Conservation (phyloP, 1,140 invertebrate species). For the Ips typographus region DNA sequence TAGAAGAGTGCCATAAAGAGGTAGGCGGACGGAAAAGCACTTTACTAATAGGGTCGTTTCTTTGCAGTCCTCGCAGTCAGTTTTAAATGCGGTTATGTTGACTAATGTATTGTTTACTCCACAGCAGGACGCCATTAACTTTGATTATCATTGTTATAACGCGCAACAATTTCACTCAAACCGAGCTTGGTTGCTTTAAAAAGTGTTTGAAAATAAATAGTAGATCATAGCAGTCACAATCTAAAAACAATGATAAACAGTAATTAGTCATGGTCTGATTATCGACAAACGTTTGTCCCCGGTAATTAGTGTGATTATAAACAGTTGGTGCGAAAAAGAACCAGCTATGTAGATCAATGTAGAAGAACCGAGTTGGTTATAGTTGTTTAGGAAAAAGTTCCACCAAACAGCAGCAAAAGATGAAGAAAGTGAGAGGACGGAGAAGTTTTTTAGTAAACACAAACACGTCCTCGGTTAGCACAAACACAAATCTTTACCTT, state of each 20-base stretch:
- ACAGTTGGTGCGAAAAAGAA: too few species aligned
- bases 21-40: background rate
- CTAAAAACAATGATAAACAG: conserved; percentile 1
- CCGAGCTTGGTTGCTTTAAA: too few species aligned
- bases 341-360: too few species aligned
- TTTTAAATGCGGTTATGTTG: background rate
- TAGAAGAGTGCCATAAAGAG: background rate
- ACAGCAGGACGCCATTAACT: background rate
- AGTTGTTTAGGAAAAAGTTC: too few species aligned
- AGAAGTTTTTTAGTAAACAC: background rate
- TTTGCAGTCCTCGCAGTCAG: background rate
- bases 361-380: too few species aligned
- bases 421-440: background rate
- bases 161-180: too few species aligned
- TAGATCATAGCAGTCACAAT: background rate
- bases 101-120: conserved; percentile 3
- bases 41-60: background rate
- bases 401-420: background rate
- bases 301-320: too few species aligned
- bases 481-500: conserved; percentile 28
- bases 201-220: too few species aligned
- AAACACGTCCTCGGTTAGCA: conserved; percentile 11
- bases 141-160: background rate
- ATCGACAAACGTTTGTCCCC: background rate
- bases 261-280: conserved; percentile 4